phyloP scores from a whole-genome alignment of 2,797 vertebrate species.

The Falco cherrug region DNA sequence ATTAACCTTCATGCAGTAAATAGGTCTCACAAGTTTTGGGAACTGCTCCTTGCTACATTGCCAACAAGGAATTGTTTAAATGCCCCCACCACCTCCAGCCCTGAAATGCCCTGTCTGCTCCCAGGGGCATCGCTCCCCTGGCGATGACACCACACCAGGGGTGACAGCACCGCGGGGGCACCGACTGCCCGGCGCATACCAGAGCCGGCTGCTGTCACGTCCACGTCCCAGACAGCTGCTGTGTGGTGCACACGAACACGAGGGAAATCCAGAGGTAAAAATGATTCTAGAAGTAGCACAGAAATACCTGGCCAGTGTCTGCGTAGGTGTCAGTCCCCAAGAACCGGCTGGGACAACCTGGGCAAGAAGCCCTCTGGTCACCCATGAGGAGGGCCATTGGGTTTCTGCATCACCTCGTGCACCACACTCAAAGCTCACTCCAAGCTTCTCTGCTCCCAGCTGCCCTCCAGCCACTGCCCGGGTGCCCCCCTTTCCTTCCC shows the following conservation, averaged over 20 bases:
- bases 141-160: background rate
- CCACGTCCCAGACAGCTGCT: background rate
- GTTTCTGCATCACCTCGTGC: background rate
- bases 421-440: background rate
- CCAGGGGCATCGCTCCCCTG: background rate
- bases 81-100: background rate
- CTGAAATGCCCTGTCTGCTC: background rate
- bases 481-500: background rate
- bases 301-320: background rate
- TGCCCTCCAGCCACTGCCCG: background rate
- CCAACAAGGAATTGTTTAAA: background rate
- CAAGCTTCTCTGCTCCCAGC: background rate
- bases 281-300: accelerated
- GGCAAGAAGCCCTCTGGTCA: background rate
- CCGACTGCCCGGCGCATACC: accelerated
- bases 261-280: background rate
- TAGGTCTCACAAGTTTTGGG: background rate
- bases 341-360: accelerated
- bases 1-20: constrained; percentile 1
- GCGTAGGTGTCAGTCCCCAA: accelerated
- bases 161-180: background rate
- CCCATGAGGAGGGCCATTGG: accelerated
- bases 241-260: accelerated
- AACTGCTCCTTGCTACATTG: background rate
- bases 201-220: accelerated